phyloP scores from a whole-genome alignment of 1,140 invertebrate genomes.

The Wiebesia pumilae region DNA sequence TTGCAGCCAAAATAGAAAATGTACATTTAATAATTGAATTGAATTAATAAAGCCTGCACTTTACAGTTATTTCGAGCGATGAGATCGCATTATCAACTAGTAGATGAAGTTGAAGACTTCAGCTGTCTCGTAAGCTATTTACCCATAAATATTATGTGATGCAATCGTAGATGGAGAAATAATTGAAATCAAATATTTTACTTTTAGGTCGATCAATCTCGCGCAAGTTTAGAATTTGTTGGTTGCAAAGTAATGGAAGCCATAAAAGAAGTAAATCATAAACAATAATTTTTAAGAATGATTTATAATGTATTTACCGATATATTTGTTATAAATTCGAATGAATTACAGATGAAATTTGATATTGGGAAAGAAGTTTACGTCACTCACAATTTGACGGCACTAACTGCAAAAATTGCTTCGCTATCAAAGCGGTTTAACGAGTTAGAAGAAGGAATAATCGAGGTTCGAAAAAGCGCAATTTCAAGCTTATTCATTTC shows the following conservation, averaged over 20 bases:
- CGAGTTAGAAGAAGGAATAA: constrained; percentile 62
- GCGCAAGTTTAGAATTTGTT: constrained; percentile 61
- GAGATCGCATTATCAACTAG: constrained; percentile 60
- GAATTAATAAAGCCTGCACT: constrained; percentile 10
- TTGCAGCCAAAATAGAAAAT: no score
- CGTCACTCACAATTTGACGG: constrained; percentile 65
- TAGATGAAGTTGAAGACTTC: constrained; percentile 61
- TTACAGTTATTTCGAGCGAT: constrained; percentile 63
- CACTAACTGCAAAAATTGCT: constrained; percentile 58
- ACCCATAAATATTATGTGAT: not conserved
- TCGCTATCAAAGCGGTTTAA: constrained; percentile 57
- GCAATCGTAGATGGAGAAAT: not conserved
- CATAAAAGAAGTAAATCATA: constrained; percentile 60
- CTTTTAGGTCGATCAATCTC: constrained; percentile 61
- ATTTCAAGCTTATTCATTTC: not conserved
- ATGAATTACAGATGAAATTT: constrained; percentile 60
- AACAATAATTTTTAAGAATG: not conserved
- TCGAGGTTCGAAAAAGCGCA: constrained; percentile 60
- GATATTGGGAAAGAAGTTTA: constrained; percentile 65
- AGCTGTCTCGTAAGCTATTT: constrained; percentile 58
- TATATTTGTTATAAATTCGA: not conserved
- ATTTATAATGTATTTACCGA: not conserved
- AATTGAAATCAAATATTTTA: constrained; percentile 8
- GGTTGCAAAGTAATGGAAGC: constrained; percentile 59
- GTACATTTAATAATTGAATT: not conserved